phyloP scores from a whole-genome alignment of 2,113 vertebrate genomes.

The Tauraco erythrolophus region DNA sequence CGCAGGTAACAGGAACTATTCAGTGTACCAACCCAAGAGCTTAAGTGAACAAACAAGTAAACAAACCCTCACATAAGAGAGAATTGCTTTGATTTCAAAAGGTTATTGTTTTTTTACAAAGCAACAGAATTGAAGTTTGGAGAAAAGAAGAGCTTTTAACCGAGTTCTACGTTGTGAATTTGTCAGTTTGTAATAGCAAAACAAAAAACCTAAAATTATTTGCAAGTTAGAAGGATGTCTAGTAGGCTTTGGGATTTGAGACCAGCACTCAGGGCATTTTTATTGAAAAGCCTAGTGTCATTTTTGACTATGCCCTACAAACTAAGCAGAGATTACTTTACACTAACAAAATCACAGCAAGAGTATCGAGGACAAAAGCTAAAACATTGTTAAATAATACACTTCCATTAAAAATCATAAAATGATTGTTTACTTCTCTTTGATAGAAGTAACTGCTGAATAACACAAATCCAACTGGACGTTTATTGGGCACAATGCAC shows the following conservation, averaged over 20 bases:
- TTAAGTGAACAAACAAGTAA: neutral
- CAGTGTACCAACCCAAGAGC: neutral
- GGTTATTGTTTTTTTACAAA: neutral
- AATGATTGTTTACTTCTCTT: neutral
- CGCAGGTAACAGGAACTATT: accelerated
- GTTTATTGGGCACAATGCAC: neutral
- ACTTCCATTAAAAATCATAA: constrained; percentile 21
- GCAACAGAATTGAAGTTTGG: neutral
- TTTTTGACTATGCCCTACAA: neutral
- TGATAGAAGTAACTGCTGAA: neutral
- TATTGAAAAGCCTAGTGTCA: neutral
- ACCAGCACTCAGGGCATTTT: neutral
- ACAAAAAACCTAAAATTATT: neutral
- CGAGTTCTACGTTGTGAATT: neutral
- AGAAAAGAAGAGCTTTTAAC: neutral
- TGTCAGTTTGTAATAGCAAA: neutral
- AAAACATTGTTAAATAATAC: constrained; percentile 12
- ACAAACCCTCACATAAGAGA: neutral
- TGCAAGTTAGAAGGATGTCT: neutral
- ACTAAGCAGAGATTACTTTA: neutral
- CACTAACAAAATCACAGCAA: neutral
- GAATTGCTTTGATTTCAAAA: neutral
- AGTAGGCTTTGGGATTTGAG: neutral
- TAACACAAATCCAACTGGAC: constrained; percentile 23
- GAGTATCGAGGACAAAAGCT: neutral